Evolutionary conservation across 2,797 vertebrate species (phyloP), one percentile per base, ranked within the genome.

Genomic region (Lutjanus argentimaculatus): DNA sequence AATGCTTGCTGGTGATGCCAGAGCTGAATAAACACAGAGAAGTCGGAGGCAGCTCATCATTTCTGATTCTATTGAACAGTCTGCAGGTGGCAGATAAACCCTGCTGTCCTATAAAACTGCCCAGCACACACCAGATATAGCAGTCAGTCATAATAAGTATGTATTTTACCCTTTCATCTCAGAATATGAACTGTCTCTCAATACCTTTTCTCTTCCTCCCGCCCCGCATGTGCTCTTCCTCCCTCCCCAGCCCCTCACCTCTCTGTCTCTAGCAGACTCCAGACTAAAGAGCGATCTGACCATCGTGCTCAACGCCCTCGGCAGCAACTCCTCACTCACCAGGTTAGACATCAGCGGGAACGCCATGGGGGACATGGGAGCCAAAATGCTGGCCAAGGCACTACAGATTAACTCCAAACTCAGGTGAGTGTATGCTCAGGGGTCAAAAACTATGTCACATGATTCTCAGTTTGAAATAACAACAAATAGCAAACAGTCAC

Each of bases 341-440:
- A 97, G 96, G 85, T 96, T 99, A 62, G 98, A 99, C 93, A 97
- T 99, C 94, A 98, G 98, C 46, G 98, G 98, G 53, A 99, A 99
- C 14, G 96, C 95, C 25, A 99, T 99, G 98, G 98, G 98, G 1
- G 98, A 99, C 91, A 98, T 99, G 97, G 98, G 98, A 52, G 98
- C 98, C 1, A 99, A 98, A 95, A 99, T 99, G 98, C 84, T 99
- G 88, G 98, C 98, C 67, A 99, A 99, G 89, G 98, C 98, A 0
- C 92, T 99, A 21, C 98, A 99, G 93, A 99, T 99, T 91, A 99
- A 99, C 95, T 98, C 97, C 71, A 99, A 99, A 83, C 98, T 99
- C 89, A 97, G 98, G 98, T 98, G 88, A 83, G 45, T 15, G 4
- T 15, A 22, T 59, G 25, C 65, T 42, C 46, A 56, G 3, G 36